These are phyloP conservation scores for Nixonia krombeini DNA, from an alignment of 1,140 invertebrate species.

Conservation along the genomic window DNA sequence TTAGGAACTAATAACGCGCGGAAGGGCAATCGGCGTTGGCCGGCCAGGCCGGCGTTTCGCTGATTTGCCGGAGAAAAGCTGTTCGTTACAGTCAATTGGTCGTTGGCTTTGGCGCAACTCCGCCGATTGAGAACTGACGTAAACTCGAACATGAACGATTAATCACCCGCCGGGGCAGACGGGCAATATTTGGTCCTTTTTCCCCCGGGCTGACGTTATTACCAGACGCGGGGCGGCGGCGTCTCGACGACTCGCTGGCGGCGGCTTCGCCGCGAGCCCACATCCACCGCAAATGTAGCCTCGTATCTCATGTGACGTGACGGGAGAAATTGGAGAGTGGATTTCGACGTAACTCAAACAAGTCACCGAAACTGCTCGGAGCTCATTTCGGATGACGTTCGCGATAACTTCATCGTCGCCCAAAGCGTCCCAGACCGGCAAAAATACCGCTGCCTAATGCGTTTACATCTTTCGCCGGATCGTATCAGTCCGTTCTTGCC, in stretches of 20 bases:
- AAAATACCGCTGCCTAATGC: slow-evolving; percentile 11
- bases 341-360: slow-evolving; percentile 39
- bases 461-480: slow-evolving; percentile 12
- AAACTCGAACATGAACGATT: slow-evolving; percentile 33
- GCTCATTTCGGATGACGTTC: slow-evolving; percentile 27
- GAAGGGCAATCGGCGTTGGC: slow-evolving; percentile 34
- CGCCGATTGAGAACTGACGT: slow-evolving; percentile 36
- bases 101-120: slow-evolving; percentile 34
- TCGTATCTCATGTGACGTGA: slow-evolving; percentile 28
- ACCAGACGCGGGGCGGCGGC: background rate
- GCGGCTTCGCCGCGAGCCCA: background rate
- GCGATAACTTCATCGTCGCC: slow-evolving; percentile 24
- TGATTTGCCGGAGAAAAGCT: slow-evolving; percentile 39
- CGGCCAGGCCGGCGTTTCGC: slow-evolving; percentile 34
- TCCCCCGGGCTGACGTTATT: slow-evolving; percentile 2
- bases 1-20: slow-evolving; percentile 39
- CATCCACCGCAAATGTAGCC: slow-evolving; percentile 6
- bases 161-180: slow-evolving; percentile 29
- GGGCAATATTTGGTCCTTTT: slow-evolving; percentile 30
- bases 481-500: background rate
- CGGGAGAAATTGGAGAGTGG: slow-evolving; percentile 28
- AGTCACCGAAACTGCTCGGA: slow-evolving; percentile 19
- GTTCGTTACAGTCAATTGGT: slow-evolving; percentile 35
- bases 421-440: slow-evolving; percentile 11
- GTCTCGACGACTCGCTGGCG: slow-evolving; percentile 3